Evolutionary conservation across 2,888 invertebrate genomes (phyloP), one percentile per base, ranked within the genome.

Genomic region (Drosophila paranaensis): DNA sequence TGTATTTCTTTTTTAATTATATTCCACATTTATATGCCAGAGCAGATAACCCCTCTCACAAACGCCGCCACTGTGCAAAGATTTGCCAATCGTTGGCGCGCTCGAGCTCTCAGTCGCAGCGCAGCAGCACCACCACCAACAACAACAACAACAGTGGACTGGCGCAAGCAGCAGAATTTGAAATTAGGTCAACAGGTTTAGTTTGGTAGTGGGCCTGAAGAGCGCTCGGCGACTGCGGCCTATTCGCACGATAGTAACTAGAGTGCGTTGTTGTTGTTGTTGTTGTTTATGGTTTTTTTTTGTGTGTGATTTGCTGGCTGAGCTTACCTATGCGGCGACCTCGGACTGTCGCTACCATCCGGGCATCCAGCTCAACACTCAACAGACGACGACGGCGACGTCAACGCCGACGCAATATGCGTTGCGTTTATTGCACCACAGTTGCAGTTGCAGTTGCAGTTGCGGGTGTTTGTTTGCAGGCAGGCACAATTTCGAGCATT

Each of bases 131-230:
- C 65, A 70, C 45, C 75, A 71, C 35, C 65, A 79, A 60, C 85
- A 76, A 73, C 71, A 80, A 71, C 77, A 82, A 72, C 63, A 77
- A 58, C 74, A 27, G 69, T 61, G 67, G 66, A 69, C 80, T 79
- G 79, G 74, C 81, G 74, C 81, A 81, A 79, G 81, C 84, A 85
- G 85, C 85, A 85, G 89, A 87, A 88, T 79, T 90, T 90, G 90
- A 93, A 92, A 92, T 92, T 92, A 91, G 92, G 92, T 92, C 92
- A 92, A 92, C 92, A 92, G 92, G 92, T 92, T 92, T 93, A 90
- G 91, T 91, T 91, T 91, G 90, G 85, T 81, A 78, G 82, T 79
- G 79, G 77, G 74, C 72, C 82, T 82, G 68, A 80, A 80, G 82
- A 80, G 81, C 70, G 78, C 79, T 77, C 81, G 78, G 79, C 71